Conservation (phyloP, 2,113 vertebrate genomes). For the Girardinichthys multiradiatus region DNA sequence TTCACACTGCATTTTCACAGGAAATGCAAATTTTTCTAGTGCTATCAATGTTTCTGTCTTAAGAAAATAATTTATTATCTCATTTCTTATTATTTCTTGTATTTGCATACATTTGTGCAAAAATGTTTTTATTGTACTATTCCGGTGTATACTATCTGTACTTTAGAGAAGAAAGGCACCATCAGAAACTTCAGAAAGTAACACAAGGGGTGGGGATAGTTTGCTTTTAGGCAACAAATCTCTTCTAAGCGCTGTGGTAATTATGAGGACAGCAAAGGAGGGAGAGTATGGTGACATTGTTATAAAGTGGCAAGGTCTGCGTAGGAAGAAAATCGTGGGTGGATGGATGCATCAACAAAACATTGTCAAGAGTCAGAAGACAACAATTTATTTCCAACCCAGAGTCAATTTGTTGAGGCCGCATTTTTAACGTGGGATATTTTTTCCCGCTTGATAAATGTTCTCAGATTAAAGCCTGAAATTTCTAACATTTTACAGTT, state of each 20-base stretch:
- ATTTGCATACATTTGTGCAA: background rate
- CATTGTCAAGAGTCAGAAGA: background rate
- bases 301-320: conserved; percentile 23
- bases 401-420: background rate
- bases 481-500: too few relatives aligned
- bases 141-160: background rate
- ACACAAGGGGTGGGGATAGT: conserved; percentile 14
- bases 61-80: background rate
- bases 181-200: conserved; percentile 19
- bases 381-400: conserved; percentile 4
- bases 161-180: background rate
- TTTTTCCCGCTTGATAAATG: too few relatives aligned
- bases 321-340: conserved; percentile 9
- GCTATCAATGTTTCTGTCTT: background rate
- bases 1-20: too few relatives aligned
- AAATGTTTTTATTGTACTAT: background rate
- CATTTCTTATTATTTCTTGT: background rate
- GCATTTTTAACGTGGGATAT: background rate
- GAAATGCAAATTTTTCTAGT: too few relatives aligned
- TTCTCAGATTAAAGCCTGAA: too few relatives aligned
- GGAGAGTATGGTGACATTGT: conserved; percentile 16
- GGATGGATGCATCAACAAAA: conserved; percentile 28
- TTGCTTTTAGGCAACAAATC: conserved; percentile 28
- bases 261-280: conserved; percentile 19
- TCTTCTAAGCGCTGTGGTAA: conserved; percentile 13